phyloP scores from a whole-genome alignment of 2,113 vertebrate genomes.

The Camelus dromedarius region DNA sequence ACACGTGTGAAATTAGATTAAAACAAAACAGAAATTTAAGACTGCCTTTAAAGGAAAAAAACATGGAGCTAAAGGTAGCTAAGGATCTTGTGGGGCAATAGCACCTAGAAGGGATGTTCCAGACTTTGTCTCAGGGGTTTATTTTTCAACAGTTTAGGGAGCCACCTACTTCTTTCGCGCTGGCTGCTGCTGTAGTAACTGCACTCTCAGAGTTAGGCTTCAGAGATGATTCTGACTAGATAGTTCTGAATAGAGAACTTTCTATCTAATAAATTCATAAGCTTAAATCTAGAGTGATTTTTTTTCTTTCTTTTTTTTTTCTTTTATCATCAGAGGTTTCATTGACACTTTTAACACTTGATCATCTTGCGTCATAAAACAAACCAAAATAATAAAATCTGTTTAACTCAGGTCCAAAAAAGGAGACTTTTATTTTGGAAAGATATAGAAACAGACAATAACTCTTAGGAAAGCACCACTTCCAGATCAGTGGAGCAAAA shows the following conservation, averaged over 20 bases:
- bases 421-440: slow-evolving; percentile 4
- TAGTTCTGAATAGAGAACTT: neutral
- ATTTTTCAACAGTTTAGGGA: neutral
- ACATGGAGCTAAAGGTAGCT: neutral
- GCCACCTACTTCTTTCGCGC: neutral
- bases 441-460: neutral
- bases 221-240: neutral
- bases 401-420: neutral
- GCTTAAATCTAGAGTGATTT: neutral
- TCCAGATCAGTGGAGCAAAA: neutral
- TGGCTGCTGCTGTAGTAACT: neutral
- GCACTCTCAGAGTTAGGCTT: neutral
- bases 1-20: neutral
- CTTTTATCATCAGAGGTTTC: neutral
- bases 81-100: neutral
- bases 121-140: neutral
- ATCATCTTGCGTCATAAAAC: neutral
- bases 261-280: neutral
- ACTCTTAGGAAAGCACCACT: neutral
- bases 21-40: slow-evolving; percentile 4
- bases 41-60: neutral
- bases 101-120: neutral
- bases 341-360: slow-evolving; percentile 3
- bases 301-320: neutral
- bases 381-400: slow-evolving; percentile 22